Percentiles rank a stretch among this genome's conserved stretches.
Evolutionary conservation across 2,888 invertebrate species (phyloP).

Genomic region (Prionchulus punctatus): DNA sequence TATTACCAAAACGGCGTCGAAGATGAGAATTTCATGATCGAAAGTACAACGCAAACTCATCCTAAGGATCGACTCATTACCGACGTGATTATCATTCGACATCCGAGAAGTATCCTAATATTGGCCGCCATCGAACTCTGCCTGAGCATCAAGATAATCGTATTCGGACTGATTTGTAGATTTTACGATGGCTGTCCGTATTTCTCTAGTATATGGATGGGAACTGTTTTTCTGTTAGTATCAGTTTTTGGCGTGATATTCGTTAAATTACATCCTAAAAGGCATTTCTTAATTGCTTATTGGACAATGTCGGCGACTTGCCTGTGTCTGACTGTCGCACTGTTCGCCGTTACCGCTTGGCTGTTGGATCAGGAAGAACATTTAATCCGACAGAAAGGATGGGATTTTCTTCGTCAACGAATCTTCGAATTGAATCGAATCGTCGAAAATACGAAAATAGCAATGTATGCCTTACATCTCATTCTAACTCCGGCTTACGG

Average conservation of each 20-base stretch:
- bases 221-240: conserved; percentile 21
- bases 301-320: conserved; percentile 18
- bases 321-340: conserved; percentile 20
- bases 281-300: conserved; percentile 21
- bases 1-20: no score
- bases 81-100: neutral
- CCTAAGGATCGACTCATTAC: neutral
- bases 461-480: conserved; percentile 28
- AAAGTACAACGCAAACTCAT: no score
- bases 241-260: conserved; percentile 21
- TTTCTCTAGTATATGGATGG: conserved; percentile 12
- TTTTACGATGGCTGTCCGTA: conserved; percentile 10
- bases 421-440: conserved; percentile 19
- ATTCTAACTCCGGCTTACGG: conserved; percentile 27
- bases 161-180: conserved; percentile 13
- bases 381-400: neutral
- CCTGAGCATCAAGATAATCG: conserved; percentile 6
- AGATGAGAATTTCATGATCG: no score
- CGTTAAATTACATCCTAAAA: conserved; percentile 18
- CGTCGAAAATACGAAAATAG: conserved; percentile 26
- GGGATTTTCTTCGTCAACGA: conserved; percentile 3
- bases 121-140: conserved; percentile 7
- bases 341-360: conserved; percentile 26
- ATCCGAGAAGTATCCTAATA: conserved; percentile 6
- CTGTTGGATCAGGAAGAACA: conserved; percentile 17